Evolutionary conservation across 2,888 invertebrate species (phyloP), one percentile per base, ranked within the genome.

Genomic region (Plagodis dolabraria): DNA sequence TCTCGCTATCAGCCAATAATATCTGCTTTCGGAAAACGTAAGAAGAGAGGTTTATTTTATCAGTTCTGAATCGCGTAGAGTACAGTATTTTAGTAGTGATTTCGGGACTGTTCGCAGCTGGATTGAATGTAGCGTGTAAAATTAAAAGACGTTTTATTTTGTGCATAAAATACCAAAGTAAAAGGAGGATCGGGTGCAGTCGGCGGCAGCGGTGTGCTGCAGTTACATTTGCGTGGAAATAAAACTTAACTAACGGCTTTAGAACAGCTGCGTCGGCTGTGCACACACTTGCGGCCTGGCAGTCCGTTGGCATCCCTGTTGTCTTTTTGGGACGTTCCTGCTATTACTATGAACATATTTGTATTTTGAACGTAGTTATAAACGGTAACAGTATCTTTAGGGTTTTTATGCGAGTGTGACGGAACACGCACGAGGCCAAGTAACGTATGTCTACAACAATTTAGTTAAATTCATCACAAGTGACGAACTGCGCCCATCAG

Each of bases 201-300:
- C 56, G 53, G 43, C 10, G 43, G 43, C 6, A 8, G 12, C 12
- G 43, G n/a, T 10, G 42, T 0, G 42, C 10, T 5, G 47, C 53
- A 56, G 50, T 53, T 59, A 62, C 69, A 65, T 64, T 67, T 71
- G 71, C 67, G 70, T 72, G 66, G 57, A 69, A 75, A 79, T 72
- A 77, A 79, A 80, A 79, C 72, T 71, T 74, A 72, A 72, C 65
- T 69, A 69, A 71, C 70, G 64, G 71, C 74, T 78, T 78, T 69
- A 74, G 74, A 76, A 72, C 79, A 79, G 75, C 78, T 80, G 82
- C 71, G 53, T 53, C 71, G 72, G 57, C 68, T 72, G 71, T 68
- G 75, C 71, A 68, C 65, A 68, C 71, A 70, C 65, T 68, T 60
- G 71, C 68, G 71, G 68, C 67, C 57, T 48, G 42, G 53, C 63